Percentiles rank a stretch among this genome's conserved stretches.
Evolutionary conservation across 2,797 vertebrate species (phyloP).

Genomic region (Petrocephalus schoutedeni): DNA sequence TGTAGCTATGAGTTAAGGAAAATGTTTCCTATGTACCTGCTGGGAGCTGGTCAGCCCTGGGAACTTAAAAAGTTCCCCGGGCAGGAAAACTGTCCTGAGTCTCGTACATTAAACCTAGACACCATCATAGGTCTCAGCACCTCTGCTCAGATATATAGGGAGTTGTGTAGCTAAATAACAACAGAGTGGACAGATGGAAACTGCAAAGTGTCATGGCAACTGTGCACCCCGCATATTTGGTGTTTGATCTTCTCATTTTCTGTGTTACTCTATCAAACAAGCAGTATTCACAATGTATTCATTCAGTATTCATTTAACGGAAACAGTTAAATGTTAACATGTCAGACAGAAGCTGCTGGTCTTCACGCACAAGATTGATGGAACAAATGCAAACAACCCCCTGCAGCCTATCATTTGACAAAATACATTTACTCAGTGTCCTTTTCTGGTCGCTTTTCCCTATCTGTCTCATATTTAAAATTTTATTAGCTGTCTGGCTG

Average conservation of each 20-base stretch:
- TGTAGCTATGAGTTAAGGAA: not conserved
- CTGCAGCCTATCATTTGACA: not conserved
- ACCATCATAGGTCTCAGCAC: not conserved
- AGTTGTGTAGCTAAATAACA: conserved; percentile 19
- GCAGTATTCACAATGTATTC: conserved; percentile 25
- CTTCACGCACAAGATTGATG: not conserved
- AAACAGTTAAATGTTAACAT: conserved; percentile 29
- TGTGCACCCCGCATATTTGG: conserved; percentile 32
- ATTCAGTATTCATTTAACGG: not conserved
- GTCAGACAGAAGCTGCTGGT: conserved; percentile 12
- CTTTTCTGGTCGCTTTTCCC: not conserved
- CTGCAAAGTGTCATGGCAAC: conserved; percentile 23
- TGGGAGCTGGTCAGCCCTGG: conserved; percentile 46
- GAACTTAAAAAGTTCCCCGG: conserved; percentile 43
- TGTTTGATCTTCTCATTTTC: conserved; percentile 38
- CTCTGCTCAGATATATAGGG: not conserved
- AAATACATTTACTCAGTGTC: not conserved
- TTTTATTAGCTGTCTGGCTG: conserved; percentile 37
- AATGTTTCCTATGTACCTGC: conserved; percentile 52
- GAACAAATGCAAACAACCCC: conserved; percentile 28
- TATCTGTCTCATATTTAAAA: conserved; percentile 31
- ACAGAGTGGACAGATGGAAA: conserved; percentile 12
- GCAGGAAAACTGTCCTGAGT: conserved; percentile 12
- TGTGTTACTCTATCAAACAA: conserved; percentile 27
- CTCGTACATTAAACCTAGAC: not conserved